Conservation (phyloP, 2,888 invertebrate species). For the Drosophila birchii region DNA sequence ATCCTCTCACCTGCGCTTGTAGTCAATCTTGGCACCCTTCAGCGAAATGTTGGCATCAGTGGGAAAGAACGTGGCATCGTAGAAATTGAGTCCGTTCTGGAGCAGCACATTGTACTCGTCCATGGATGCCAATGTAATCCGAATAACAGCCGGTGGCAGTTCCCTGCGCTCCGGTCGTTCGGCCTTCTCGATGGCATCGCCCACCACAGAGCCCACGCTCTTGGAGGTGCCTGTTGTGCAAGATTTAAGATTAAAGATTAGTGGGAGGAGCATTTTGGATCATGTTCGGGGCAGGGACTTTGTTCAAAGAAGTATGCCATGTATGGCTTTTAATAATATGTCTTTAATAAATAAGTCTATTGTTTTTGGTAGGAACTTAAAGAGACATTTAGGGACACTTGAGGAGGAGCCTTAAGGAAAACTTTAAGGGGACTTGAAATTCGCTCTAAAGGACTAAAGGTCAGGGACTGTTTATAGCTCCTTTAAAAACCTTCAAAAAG, state of each 20-base stretch:
- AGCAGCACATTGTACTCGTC: slow-evolving; percentile 91
- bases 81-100: slow-evolving; percentile 94
- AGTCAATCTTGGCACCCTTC: slow-evolving; percentile 87
- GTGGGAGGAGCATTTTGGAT: neutral
- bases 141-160: slow-evolving; percentile 87
- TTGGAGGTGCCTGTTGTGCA: slow-evolving; percentile 50
- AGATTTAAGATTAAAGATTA: neutral
- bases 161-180: slow-evolving; percentile 85
- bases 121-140: slow-evolving; percentile 90
- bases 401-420: too few relatives aligned
- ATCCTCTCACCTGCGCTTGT: slow-evolving; percentile 82
- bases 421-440: neutral
- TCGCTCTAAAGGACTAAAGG: neutral
- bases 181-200: slow-evolving; percentile 70
- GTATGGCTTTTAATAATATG: neutral
- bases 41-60: slow-evolving; percentile 90
- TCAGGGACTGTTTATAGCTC: neutral
- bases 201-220: slow-evolving; percentile 47
- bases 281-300: neutral
- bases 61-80: slow-evolving; percentile 94
- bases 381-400: neutral
- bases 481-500: too few relatives aligned
- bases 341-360: neutral
- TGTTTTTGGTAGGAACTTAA: neutral
- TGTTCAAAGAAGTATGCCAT: neutral